phyloP scores from a whole-genome alignment of 2,113 vertebrate genomes.

The Odobenus rosmarus region DNA sequence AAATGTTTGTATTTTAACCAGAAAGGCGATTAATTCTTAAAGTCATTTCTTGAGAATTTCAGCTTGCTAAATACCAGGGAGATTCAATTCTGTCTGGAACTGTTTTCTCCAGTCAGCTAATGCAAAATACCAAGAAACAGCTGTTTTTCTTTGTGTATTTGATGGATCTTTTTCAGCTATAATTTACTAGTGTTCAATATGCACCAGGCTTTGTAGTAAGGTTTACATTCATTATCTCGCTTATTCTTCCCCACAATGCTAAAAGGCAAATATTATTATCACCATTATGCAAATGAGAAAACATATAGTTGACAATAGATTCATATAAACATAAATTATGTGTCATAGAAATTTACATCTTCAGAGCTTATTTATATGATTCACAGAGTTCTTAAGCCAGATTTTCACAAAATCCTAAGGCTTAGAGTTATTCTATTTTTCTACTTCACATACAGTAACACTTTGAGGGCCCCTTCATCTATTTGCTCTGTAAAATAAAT shows the following conservation, averaged over 20 bases:
- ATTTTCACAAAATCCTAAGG: not conserved
- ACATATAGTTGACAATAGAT: not conserved
- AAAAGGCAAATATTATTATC: conserved; percentile 32
- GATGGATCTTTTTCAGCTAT: not conserved
- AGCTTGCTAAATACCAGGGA: not conserved
- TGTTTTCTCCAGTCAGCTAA: not conserved
- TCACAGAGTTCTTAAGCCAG: not conserved
- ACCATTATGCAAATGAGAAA: conserved; percentile 41
- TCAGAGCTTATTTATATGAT: not conserved
- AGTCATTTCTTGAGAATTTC: not conserved
- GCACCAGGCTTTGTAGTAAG: not conserved
- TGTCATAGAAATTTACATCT: not conserved
- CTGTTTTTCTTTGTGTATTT: not conserved
- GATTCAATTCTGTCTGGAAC: not conserved
- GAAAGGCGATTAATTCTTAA: conserved; percentile 2
- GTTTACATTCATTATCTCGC: not conserved
- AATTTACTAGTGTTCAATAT: conserved; percentile 3
- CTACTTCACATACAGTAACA: not conserved
- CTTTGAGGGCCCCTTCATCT: not conserved
- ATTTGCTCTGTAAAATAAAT: not conserved
- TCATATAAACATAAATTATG: not conserved
- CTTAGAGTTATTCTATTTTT: not conserved
- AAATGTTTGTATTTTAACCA: conserved; percentile 52
- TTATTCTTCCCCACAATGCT: not conserved
- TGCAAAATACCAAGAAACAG: conserved; percentile 18